Base-by-base conservation (phyloP, 2,888 invertebrate genomes). In the Microplitis deprimator region DNA sequence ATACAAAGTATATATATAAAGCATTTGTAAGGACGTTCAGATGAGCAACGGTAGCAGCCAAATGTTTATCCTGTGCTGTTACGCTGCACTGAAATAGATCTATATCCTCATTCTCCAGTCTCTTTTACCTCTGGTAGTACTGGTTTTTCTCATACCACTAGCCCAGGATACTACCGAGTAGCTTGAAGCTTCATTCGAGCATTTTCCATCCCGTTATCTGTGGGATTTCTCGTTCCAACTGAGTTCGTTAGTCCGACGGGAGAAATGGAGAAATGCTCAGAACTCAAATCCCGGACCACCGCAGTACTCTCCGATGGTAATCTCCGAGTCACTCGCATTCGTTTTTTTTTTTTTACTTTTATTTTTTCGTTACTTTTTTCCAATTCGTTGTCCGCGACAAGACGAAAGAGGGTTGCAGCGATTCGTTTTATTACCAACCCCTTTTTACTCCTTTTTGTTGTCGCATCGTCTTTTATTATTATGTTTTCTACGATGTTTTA, bases 201-300 rank as follows among this genome's bases (percentile, higher is more conserved):
- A 82, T 86, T 87, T 85, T 83, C 85, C 85, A 82, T 84, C 79
- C 83, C 81, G 86, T 86, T 88, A 88, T 88, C 86, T 85, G 84
- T 39, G 80, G 84, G 84, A 84, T 84, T 84, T 81, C 84, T 79
- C 80, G 79, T 82, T 82, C 79, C 75, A 70, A 72, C 75, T 77
- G 59, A 82, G 81, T 86, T 86, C 85, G 86, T 87, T 87, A 86
- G 84, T 82, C 83, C 78, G 74, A 82, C 83, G 83, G 82, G 82
- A 81, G 75, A 81, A 79, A 80, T 82, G 78, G 29, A 65, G 70
- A 68, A 6, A 61, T 68, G 29, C 29, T 78, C 74, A 75, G 77
- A 79, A 70, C 76, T 75, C 59, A 76, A 80, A 79, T 79, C 78
- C 75, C 75, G 62, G 61, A 71, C 29, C 39, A 70, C 69, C 69